phyloP scores from a whole-genome alignment of 1,140 invertebrate genomes.

The Halyomorpha halys region DNA sequence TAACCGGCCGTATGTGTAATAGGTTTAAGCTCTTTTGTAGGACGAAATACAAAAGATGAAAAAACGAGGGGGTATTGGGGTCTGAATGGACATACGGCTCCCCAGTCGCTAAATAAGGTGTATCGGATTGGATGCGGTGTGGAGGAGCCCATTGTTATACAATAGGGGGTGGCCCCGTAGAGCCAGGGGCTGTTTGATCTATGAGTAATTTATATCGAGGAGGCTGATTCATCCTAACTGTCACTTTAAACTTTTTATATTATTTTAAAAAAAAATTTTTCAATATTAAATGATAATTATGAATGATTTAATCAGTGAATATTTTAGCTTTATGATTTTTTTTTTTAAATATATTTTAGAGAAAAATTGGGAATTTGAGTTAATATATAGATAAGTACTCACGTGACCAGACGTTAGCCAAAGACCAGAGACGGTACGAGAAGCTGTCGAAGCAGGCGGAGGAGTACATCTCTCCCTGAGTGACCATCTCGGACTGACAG shows the following conservation, averaged over 20 bases:
- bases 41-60: not conserved
- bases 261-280: no score
- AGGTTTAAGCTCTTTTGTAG: no score
- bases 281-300: not conserved
- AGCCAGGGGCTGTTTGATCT: constrained; percentile 13
- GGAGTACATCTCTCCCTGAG: constrained; percentile 50
- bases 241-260: not conserved
- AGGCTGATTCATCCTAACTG: not conserved
- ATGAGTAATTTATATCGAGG: not conserved
- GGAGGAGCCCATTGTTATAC: constrained; percentile 5
- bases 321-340: no score
- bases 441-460: constrained; percentile 49
- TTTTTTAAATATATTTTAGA: no score
- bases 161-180: not conserved
- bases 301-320: not conserved
- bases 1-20: no score
- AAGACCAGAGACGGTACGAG: constrained; percentile 56
- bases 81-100: constrained; percentile 7
- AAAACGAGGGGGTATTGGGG: not conserved
- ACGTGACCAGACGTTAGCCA: constrained; percentile 58
- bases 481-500: constrained; percentile 48
- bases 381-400: constrained; percentile 45
- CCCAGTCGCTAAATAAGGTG: constrained; percentile 20
- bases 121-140: constrained; percentile 2
- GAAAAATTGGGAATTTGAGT: no score